These are phyloP conservation scores for Aplodontia rufa DNA, from an alignment of 2,113 vertebrate species.

Conservation along the genomic window DNA sequence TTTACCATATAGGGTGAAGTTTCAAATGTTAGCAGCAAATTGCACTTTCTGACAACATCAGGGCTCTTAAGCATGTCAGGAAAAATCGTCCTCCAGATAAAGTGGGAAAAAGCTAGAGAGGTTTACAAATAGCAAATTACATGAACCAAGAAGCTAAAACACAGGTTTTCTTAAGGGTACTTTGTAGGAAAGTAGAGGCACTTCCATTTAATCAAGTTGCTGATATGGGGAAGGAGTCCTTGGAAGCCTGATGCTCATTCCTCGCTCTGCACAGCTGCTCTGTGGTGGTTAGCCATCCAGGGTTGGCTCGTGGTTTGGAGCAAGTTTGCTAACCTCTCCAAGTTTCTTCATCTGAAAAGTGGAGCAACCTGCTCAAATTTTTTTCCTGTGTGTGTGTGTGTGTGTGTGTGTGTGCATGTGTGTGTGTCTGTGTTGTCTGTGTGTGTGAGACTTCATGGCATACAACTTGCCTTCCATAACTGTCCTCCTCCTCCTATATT, in stretches of 20 bases:
- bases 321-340: background rate
- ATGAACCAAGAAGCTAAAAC: background rate
- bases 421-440: background rate
- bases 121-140: background rate
- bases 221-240: background rate
- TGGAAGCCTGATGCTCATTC: background rate
- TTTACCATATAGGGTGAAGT: background rate
- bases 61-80: background rate
- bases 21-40: slow-evolving; percentile 37
- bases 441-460: background rate
- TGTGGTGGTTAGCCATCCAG: fast-evolving
- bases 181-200: background rate
- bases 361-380: background rate
- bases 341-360: background rate
- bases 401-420: background rate
- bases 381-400: too few relatives aligned
- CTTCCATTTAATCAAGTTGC: background rate
- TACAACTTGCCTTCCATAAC: background rate
- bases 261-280: fast-evolving
- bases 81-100: background rate
- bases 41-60: background rate
- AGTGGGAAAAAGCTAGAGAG: background rate
- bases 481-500: background rate
- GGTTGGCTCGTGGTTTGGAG: background rate
- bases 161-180: background rate